Base-by-base conservation (phyloP, 2,797 vertebrate species). In the Gorsachius magnificus region DNA sequence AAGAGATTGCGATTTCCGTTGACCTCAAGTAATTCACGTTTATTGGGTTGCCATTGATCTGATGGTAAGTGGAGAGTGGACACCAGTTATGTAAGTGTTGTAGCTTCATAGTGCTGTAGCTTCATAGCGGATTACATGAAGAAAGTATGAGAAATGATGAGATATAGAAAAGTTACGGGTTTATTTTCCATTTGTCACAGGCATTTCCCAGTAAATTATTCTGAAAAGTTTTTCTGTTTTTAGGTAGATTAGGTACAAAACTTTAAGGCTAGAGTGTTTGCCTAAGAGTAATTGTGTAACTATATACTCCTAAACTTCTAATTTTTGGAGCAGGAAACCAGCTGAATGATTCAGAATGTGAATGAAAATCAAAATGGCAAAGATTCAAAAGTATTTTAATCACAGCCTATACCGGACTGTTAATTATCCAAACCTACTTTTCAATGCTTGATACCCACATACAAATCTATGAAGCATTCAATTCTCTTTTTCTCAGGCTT, bases 351-450 rank as follows among this genome's bases (percentile, higher is more conserved):
- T 81, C 74, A 41, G 48, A 77, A 75, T 6, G 6, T 31, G 28
- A 91, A 77, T n/a, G 16, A 77, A 89, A 89, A 78, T 13, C 20
- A 53, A 95, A 86, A 78, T 31, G 8, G 18, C 31, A 85, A 78
- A 81, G 33, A 78, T 54, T 48, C 31, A 43, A 5, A 86, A 69
- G 24, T 31, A 48, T 57, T 91, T 70, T 71, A 71, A 83, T 68
- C 5, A 3, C 14, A 78, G 15, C 33, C 41, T 86, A 29, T 51
- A 58, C 19, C 13, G 15, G 45, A 33, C 25, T 71, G 19, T 43
- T 68, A 74, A 87, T 70, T 83, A 79, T 8, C 22, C 26, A 68
- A 57, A 79, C 33, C n/a, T n/a, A 53, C 15, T 43, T 86, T 50
- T 54, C 22, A 36, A 6, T 22, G 45, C 16, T 74, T 83, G 53